Percentiles rank a stretch among this genome's conserved stretches.
phyloP scores from a whole-genome alignment of 2,113 vertebrate species.

The Aegithalos caudatus region DNA sequence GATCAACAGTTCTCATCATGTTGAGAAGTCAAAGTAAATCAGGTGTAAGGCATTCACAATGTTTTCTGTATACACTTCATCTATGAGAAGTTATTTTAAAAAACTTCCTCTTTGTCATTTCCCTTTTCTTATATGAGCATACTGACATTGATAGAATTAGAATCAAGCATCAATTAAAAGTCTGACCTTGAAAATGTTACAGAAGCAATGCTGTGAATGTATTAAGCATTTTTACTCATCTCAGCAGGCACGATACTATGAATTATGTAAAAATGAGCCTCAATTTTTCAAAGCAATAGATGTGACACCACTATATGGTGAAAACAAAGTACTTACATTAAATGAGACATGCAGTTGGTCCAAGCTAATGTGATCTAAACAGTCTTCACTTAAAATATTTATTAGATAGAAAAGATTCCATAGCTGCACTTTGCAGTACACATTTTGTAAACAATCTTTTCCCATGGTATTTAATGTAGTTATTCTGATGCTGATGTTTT shows the following conservation, averaged over 20 bases:
- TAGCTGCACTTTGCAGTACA: background rate
- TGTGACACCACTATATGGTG: slow-evolving; percentile 16
- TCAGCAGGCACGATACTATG: slow-evolving; percentile 17
- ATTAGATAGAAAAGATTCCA: background rate
- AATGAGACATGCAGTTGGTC: background rate
- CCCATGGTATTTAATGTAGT: background rate
- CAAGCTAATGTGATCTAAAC: background rate
- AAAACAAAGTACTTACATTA: slow-evolving; percentile 43
- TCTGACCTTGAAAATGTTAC: slow-evolving; percentile 52
- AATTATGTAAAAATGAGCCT: slow-evolving; percentile 59
- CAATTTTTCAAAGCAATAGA: slow-evolving; percentile 49
- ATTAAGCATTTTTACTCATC: slow-evolving; percentile 38
- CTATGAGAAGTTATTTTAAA: background rate
- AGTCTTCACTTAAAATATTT: slow-evolving; percentile 34
- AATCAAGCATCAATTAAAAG: slow-evolving; percentile 24
- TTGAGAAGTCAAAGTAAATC: background rate
- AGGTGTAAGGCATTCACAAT: background rate
- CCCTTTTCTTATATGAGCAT: background rate
- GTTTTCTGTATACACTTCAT: background rate
- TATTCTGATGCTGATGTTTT: background rate
- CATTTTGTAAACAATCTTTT: background rate
- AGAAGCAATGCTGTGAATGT: slow-evolving; percentile 12
- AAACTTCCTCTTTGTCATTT: background rate
- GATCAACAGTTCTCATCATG: background rate
- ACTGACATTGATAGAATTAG: slow-evolving; percentile 2